phyloP scores from a whole-genome alignment of 1,140 invertebrate species.

The Diachasmimorpha longicaudata region DNA sequence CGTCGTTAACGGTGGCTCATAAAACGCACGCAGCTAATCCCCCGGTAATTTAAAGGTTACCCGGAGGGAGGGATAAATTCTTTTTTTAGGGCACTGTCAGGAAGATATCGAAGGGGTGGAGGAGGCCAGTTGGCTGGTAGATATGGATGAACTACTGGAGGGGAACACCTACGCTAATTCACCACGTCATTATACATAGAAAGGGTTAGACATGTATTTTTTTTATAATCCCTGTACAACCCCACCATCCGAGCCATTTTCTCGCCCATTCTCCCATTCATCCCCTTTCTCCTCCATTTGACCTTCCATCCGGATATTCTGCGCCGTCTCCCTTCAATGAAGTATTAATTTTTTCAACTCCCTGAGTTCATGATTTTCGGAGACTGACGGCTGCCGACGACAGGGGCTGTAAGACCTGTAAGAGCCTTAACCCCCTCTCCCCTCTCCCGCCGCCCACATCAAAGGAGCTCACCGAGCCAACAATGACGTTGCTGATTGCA shows the following conservation, averaged over 20 bases:
- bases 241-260: not conserved
- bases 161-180: constrained; percentile 41
- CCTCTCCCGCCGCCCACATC: not conserved
- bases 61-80: constrained; percentile 34
- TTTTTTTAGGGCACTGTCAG: constrained; percentile 24
- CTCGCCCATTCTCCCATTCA: not conserved
- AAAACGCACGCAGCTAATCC: constrained; percentile 50
- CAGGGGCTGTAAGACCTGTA: not conserved
- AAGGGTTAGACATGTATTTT: constrained; percentile 43
- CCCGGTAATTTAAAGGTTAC: constrained; percentile 45
- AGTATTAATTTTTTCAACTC: too few species aligned
- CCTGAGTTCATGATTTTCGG: not conserved
- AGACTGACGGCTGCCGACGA: not conserved
- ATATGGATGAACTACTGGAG: constrained; percentile 15
- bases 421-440: not conserved
- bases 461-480: not conserved
- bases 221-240: constrained; percentile 13
- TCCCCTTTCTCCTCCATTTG: not conserved
- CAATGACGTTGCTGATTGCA: not conserved
- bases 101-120: not conserved
- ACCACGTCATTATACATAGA: constrained; percentile 36
- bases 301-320: not conserved
- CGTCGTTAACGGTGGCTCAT: constrained; percentile 41
- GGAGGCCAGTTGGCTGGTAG: not conserved
- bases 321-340: not conserved